Evolutionary conservation across 2,888 invertebrate species (phyloP), one percentile per base, ranked within the genome.

Genomic region (Ischnura elegans): DNA sequence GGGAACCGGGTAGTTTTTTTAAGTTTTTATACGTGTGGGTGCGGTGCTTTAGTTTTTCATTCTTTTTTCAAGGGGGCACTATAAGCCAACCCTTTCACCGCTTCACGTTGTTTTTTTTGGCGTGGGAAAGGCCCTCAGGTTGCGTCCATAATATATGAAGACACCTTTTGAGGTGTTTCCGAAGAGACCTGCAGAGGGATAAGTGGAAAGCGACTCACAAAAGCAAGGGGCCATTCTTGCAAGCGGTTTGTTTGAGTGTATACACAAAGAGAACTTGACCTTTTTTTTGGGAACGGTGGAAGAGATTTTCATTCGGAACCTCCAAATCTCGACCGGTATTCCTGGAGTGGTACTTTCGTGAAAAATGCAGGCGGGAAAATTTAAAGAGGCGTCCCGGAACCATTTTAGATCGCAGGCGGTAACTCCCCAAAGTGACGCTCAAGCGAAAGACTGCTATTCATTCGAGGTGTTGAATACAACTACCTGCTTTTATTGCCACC

Each of bases 61-160:
- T n/a, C n/a, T n/a, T n/a, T n/a, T n/a, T n/a, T n/a, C n/a, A n/a
- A n/a, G 36, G 25, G 76, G 76, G 76, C 76, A 76, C 29, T 36
- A 76, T 36, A 76, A 76, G 76, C 76, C 36, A 36, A 29, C 76
- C 76, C 76, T 10, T 36, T 5, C 76, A n/a, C 76, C 8, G 10
- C 5, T 76, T 61, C 29, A 36, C 0, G 1, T 76, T 6, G 10
- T 36, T 76, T 66, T 76, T 36, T 76, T 36, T 36, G 36, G 29
- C 76, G 29, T n/a, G 76, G 36, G 76, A 36, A 76, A 29, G 76
- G 36, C 10, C 76, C 36, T n/a, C 19, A 1, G 29, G 21, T 36
- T 36, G 76, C 76, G 76, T 76, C 76, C 76, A 76, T 76, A 36
- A 76, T 76, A 76, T 16, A 76, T 76, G 36, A 76, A 36, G 76